Percentiles rank a stretch among this genome's conserved stretches.
phyloP scores from a whole-genome alignment of 2,113 vertebrate genomes.

The Hypomesus transpacificus region DNA sequence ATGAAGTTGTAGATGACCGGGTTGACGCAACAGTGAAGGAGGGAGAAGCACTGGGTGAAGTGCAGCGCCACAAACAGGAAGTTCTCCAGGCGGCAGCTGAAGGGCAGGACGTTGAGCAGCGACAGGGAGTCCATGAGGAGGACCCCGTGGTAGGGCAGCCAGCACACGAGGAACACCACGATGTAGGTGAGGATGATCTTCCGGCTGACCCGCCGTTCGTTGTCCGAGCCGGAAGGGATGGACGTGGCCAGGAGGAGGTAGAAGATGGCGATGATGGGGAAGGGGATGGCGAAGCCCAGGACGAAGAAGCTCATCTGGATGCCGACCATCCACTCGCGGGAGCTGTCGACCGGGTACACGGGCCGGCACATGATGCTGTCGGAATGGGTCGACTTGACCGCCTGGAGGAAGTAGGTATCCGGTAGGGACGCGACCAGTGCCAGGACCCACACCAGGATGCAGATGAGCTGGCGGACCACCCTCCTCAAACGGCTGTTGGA shows the following conservation, averaged over 20 bases:
- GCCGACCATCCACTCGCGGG: constrained; percentile 80
- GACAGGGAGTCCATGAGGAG: constrained; percentile 83
- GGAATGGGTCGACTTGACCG: constrained; percentile 63
- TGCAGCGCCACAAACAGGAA: constrained; percentile 79
- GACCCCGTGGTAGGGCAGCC: constrained; percentile 83
- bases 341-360: constrained; percentile 76
- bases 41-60: constrained; percentile 84
- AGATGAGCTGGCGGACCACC: constrained; percentile 70
- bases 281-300: constrained; percentile 84
- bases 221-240: constrained; percentile 71
- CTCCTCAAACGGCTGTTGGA: constrained; percentile 69
- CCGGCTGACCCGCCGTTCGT: constrained; percentile 77
- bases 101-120: constrained; percentile 75
- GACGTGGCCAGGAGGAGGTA: constrained; percentile 79
- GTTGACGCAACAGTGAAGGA: constrained; percentile 88
- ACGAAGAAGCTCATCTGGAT: constrained; percentile 83
- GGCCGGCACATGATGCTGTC: constrained; percentile 79
- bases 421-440: constrained; percentile 80
- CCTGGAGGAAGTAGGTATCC: constrained; percentile 86
- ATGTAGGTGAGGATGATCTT: constrained; percentile 84
- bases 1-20: constrained; percentile 89
- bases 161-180: constrained; percentile 85
- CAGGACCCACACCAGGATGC: constrained; percentile 84
- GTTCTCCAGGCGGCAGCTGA: constrained; percentile 83
- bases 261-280: constrained; percentile 79